Evolutionary conservation across 1,140 invertebrate species (phyloP).

Genomic region (Ptiloglossa arizonensis): DNA sequence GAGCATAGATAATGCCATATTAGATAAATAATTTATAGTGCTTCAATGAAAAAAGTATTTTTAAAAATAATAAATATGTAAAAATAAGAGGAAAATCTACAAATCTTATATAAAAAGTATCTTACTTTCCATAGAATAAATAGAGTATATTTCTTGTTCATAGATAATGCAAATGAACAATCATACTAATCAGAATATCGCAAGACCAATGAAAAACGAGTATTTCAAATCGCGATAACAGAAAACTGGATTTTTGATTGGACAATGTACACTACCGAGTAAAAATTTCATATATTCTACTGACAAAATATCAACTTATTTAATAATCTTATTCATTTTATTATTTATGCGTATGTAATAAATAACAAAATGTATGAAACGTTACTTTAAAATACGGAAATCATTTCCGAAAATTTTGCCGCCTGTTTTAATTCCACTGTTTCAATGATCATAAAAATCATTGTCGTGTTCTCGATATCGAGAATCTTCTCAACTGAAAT

Average conservation of each 20-base stretch:
- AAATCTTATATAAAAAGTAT: background rate
- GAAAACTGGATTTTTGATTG: slow-evolving; percentile 24
- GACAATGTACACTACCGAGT: background rate
- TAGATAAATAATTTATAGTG: background rate
- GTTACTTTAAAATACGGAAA: background rate
- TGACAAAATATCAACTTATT: background rate
- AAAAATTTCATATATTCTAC: background rate
- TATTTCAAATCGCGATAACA: background rate
- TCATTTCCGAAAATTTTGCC: background rate
- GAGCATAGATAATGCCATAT: background rate
- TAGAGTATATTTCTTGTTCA: background rate
- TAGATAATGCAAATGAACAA: background rate
- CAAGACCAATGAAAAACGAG: background rate
- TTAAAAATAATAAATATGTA: background rate
- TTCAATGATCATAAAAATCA: slow-evolving; percentile 9
- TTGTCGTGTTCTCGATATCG: background rate
- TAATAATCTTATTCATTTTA: background rate
- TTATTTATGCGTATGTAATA: too few species aligned
- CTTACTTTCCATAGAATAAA: background rate
- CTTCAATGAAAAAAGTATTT: background rate
- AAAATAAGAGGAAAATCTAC: background rate
- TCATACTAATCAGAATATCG: background rate
- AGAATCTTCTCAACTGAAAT: background rate
- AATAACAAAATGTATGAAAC: background rate
- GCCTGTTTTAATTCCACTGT: background rate